phyloP scores from a whole-genome alignment of 2,888 invertebrate genomes.

The Nemapogon koenigi region DNA sequence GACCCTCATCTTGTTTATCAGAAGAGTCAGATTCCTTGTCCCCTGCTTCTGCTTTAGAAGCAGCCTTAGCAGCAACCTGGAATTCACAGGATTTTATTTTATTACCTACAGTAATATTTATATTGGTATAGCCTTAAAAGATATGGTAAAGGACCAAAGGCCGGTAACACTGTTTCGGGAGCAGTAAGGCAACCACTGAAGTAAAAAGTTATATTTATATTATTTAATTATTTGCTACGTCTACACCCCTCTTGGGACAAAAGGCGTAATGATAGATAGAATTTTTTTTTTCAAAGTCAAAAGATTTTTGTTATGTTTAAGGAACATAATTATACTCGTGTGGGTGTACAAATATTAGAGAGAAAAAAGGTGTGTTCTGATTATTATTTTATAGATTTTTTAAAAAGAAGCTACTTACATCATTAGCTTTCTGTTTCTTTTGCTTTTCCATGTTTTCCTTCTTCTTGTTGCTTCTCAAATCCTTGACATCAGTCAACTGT shows the following conservation, averaged over 20 bases:
- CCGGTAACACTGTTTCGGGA: too few relatives aligned
- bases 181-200: too few relatives aligned
- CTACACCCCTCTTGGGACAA: too few relatives aligned
- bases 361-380: too few relatives aligned
- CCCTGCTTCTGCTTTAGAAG: conserved; percentile 33
- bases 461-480: conserved; percentile 57
- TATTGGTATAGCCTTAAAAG: not conserved
- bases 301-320: too few relatives aligned
- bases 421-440: conserved; percentile 38
- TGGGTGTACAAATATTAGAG: too few relatives aligned
- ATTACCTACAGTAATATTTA: not conserved
- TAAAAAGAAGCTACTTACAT: conserved; percentile 11
- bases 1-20: conserved; percentile 17
- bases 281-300: too few relatives aligned
- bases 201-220: too few relatives aligned
- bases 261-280: too few relatives aligned
- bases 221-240: too few relatives aligned
- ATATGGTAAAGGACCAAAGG: not conserved
- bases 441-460: conserved; percentile 59
- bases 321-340: too few relatives aligned
- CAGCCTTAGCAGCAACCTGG: conserved; percentile 35
- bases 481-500: conserved; percentile 50
- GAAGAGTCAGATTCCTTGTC: conserved; percentile 38
- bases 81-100: conserved; percentile 14
- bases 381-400: not conserved